Evolutionary conservation across 2,113 vertebrate species (phyloP).

Genomic region (Boleophthalmus pectinirostris): DNA sequence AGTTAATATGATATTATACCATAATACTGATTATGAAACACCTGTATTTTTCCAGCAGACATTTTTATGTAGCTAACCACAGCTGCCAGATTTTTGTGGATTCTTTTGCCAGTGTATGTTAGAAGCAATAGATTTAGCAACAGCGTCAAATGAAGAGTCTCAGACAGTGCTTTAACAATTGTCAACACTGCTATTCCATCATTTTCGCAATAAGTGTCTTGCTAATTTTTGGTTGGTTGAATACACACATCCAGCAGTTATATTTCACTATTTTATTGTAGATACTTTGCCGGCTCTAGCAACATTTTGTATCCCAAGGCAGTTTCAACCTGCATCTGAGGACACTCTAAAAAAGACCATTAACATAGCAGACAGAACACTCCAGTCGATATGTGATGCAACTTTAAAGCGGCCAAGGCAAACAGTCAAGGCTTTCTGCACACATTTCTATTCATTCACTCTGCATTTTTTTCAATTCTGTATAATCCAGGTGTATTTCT

Average conservation of each 20-base stretch:
- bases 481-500: neutral
- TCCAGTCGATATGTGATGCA: slow-evolving; percentile 6
- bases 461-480: neutral
- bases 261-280: neutral
- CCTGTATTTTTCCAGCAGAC: too few relatives aligned
- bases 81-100: too few relatives aligned
- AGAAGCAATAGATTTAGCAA: too few relatives aligned
- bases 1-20: too few relatives aligned
- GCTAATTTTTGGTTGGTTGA: too few relatives aligned
- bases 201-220: too few relatives aligned
- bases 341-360: slow-evolving; percentile 3
- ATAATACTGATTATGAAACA: too few relatives aligned
- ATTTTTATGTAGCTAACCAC: too few relatives aligned
- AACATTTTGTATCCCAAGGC: neutral
- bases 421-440: slow-evolving; percentile 1
- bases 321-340: neutral
- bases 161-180: too few relatives aligned
- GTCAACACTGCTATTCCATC: too few relatives aligned
- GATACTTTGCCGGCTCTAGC: neutral
- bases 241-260: neutral
- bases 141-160: too few relatives aligned
- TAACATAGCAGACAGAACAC: neutral
- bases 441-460: slow-evolving; percentile 4
- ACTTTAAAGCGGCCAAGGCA: neutral
- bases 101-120: too few relatives aligned